Evolutionary conservation across 2,797 vertebrate species (phyloP).

Genomic region (Anomalospiza imberbis): DNA sequence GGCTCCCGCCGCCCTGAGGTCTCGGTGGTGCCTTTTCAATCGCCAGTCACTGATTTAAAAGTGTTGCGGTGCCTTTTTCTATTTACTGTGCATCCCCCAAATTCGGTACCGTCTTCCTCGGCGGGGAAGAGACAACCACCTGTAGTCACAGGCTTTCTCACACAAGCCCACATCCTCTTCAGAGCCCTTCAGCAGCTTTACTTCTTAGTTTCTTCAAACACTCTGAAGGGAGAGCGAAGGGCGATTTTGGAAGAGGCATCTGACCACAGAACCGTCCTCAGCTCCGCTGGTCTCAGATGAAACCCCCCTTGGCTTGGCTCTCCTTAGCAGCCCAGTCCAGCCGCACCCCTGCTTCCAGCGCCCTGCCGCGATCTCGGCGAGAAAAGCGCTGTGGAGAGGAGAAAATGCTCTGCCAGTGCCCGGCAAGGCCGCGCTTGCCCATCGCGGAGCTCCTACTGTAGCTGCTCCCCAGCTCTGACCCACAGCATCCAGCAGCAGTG

Average conservation of each 20-base stretch:
- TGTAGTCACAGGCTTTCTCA: background rate
- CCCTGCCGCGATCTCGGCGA: accelerated
- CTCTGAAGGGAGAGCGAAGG: too few relatives aligned
- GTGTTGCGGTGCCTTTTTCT: background rate
- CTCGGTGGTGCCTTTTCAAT: accelerated
- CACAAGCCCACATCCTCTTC: accelerated
- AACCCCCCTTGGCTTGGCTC: background rate
- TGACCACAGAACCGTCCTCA: background rate
- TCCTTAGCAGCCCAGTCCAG: background rate
- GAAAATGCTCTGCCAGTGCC: background rate
- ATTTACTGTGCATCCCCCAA: accelerated
- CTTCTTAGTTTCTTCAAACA: background rate
- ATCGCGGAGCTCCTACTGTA: background rate
- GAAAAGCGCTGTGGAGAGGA: background rate
- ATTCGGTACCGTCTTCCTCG: background rate
- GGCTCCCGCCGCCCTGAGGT: too few relatives aligned
- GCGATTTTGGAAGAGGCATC: background rate
- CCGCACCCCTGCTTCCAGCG: accelerated
- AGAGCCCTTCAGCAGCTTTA: background rate
- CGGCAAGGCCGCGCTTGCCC: background rate
- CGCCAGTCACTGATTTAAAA: accelerated
- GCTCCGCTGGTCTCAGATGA: accelerated
- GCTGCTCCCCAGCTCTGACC: background rate
- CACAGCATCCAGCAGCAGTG: accelerated
- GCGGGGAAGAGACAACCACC: too few relatives aligned